phyloP scores from a whole-genome alignment of 2,888 invertebrate species.

The Syrphus vitripennis region DNA sequence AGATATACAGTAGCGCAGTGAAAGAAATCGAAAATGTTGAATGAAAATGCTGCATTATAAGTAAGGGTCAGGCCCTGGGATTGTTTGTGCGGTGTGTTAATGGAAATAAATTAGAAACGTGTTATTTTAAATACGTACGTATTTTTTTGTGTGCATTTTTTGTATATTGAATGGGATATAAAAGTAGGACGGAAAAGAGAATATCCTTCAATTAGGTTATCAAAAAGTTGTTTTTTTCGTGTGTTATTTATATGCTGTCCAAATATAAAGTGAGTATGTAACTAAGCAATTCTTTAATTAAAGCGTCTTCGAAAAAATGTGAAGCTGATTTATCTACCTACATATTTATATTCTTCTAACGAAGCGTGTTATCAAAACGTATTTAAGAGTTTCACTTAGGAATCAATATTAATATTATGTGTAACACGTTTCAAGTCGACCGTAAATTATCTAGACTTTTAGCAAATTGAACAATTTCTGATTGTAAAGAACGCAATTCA shows the following conservation, averaged over 20 bases:
- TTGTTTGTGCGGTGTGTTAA: conserved; percentile 56
- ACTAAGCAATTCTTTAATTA: not conserved
- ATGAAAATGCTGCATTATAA: conserved; percentile 62
- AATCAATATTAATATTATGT: too few species aligned
- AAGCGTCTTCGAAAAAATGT: too few species aligned
- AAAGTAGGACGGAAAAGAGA: not conserved
- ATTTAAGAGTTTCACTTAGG: too few species aligned
- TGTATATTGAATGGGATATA: not conserved
- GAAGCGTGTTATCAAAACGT: too few species aligned
- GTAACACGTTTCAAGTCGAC: too few species aligned
- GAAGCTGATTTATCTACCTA: too few species aligned
- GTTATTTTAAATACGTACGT: conserved; percentile 18
- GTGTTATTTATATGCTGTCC: not conserved
- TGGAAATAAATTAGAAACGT: conserved; percentile 46
- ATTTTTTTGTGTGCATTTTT: not conserved
- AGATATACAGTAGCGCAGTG: conserved; percentile 16
- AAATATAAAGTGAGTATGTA: not conserved
- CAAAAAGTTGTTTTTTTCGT: conserved; percentile 5
- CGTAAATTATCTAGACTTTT: too few species aligned
- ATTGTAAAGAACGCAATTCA: too few species aligned
- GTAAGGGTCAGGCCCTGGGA: conserved; percentile 46
- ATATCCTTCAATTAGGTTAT: conserved; percentile 6
- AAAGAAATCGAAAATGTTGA: conserved; percentile 62
- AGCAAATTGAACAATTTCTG: too few species aligned
- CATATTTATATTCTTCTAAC: too few species aligned